Evolutionary conservation across 2,113 vertebrate species (phyloP).

Genomic region (Anguilla rostrata): DNA sequence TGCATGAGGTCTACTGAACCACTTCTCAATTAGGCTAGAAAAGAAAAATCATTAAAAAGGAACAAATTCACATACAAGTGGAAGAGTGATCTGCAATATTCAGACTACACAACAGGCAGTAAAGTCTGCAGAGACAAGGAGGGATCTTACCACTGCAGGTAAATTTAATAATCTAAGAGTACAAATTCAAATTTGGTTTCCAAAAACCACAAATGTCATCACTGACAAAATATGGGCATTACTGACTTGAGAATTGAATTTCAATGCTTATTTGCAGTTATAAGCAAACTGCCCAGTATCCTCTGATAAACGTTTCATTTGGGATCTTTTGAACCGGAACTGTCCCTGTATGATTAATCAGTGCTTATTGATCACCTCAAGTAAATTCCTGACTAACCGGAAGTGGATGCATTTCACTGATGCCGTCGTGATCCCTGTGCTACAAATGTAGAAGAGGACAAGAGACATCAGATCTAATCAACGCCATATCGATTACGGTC

Average conservation of each 20-base stretch:
- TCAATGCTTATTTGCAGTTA: neutral
- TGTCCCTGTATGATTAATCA: neutral
- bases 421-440: neutral
- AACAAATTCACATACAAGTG: neutral
- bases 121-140: neutral
- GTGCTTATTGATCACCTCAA: neutral
- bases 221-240: neutral
- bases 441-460: neutral
- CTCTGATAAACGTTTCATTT: no score
- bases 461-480: neutral
- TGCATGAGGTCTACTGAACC: neutral
- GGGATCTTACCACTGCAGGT: neutral
- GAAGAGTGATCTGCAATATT: neutral
- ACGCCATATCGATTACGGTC: neutral
- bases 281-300: neutral
- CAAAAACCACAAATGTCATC: neutral
- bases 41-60: neutral
- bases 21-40: neutral
- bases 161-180: neutral
- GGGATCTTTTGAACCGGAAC: neutral
- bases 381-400: neutral
- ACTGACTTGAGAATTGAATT: neutral
- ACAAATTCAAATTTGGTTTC: neutral
- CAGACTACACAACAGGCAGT: neutral
- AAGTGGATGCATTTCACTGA: neutral